Evolutionary conservation across 2,888 invertebrate genomes (phyloP).

Genomic region (Pachycephus smyrnensis): DNA sequence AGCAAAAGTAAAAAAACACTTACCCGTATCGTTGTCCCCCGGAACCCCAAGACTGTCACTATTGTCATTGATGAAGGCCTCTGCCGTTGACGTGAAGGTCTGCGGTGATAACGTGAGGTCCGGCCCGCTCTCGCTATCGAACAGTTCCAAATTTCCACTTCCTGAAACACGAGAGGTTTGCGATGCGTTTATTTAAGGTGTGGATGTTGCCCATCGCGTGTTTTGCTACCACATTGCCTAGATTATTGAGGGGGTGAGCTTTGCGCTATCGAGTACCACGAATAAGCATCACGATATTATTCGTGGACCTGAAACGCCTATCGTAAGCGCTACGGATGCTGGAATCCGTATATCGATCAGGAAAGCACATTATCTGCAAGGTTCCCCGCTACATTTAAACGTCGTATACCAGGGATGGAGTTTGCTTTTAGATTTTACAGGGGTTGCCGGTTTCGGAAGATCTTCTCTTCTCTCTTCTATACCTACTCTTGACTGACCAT

Average conservation of each 20-base stretch:
- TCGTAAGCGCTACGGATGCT: background rate
- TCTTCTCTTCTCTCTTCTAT: background rate
- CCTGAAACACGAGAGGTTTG: slow-evolving; percentile 47
- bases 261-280: too few species aligned
- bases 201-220: background rate
- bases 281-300: background rate
- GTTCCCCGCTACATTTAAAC: background rate
- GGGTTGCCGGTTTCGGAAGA: background rate
- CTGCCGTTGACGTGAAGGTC: slow-evolving; percentile 74
- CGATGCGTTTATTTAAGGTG: background rate
- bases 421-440: background rate
- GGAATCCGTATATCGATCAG: background rate
- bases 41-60: slow-evolving; percentile 74
- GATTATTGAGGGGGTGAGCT: too few species aligned
- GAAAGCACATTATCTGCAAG: background rate
- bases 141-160: slow-evolving; percentile 70
- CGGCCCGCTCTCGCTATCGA: slow-evolving; percentile 73
- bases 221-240: too few species aligned
- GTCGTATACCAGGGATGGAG: background rate
- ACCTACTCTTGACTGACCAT: background rate
- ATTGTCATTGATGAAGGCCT: slow-evolving; percentile 76
- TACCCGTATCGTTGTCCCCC: slow-evolving; percentile 73
- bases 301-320: background rate
- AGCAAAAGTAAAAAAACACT: slow-evolving; percentile 41
- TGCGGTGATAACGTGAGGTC: slow-evolving; percentile 74